Conservation (phyloP, 1,140 invertebrate genomes). For the Brachionus calyciflorus region DNA sequence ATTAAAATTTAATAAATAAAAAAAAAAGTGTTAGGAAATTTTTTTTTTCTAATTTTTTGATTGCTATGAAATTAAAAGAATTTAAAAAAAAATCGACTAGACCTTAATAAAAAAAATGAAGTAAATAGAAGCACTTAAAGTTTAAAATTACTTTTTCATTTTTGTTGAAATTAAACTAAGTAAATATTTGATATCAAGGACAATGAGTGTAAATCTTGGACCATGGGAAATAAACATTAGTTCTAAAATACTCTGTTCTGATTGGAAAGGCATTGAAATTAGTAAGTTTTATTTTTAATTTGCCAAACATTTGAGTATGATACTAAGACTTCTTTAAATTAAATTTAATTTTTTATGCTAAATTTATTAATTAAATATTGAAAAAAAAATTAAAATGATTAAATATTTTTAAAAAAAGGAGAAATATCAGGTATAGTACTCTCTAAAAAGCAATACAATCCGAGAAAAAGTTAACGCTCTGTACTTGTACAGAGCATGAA, state of each 20-base stretch:
- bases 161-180: background rate
- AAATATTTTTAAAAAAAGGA: no score
- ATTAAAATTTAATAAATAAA: no score
- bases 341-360: background rate
- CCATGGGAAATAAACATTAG: background rate
- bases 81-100: background rate
- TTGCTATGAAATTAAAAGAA: background rate
- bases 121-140: conserved; percentile 26
- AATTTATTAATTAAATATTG: no score
- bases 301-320: background rate
- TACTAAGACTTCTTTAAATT: background rate
- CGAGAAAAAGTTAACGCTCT: no score
- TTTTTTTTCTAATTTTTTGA: no score
- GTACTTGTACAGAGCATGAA: no score
- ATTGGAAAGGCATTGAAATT: conserved; percentile 20
- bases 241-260: background rate
- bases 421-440: no score
- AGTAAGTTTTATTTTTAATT: background rate
- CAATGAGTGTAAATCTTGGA: background rate
- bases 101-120: no score
- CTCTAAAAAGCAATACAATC: no score
- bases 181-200: no score
- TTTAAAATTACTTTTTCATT: background rate
- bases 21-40: no score
- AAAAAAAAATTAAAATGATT: no score